Evolutionary conservation across 2,888 invertebrate species (phyloP), one percentile per base, ranked within the genome.

Genomic region (Brachypalpus laphriformis): DNA sequence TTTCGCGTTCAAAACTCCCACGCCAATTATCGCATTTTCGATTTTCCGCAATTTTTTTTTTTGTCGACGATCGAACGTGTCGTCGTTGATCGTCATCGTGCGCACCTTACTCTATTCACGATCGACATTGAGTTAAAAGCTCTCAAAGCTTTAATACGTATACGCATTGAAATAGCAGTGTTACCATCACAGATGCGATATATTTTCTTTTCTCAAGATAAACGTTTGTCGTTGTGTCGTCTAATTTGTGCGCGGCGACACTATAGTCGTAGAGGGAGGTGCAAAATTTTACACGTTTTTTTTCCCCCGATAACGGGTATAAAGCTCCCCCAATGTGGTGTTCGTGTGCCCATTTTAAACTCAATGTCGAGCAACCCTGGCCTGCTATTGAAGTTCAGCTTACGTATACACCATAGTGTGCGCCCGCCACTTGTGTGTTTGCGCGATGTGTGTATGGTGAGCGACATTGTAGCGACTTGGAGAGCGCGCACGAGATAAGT

Each of bases 361-460:
- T 87, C 87, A 87, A 85, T 87, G 87, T 85, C 87, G 85, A 85
- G 81, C 77, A 87, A 87, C 87, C 87, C 87, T 87, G 87, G 87
- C 87, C 87, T 87, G 87, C 87, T 87, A 87, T 87, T 87, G 87
- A 85, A 82, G 77, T 83, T 86, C 86, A 85, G 85, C 85, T 85
- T 85, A 76, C 81, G 81, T 85, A 70, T 63, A 71, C 9, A 28
- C 4, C 34, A 70, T 31, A 49, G 31, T 61, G 14, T 42, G 45
- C 63, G 54, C 6, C 14, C 37, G 3, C 16, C 22, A 42, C 72
- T 63, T 63, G 31, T 74, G 42, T 40, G 25, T 4, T 25, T 25
- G 70, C 16, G 34, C 31, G 16, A 22, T 54, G 57, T 25, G 9
- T 28, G 31, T 47, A 34, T 66, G 45, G 28, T 70, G 80, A 85